Conservation (phyloP, 2,113 vertebrate species). For the Protobothrops mucrosquamatus region DNA sequence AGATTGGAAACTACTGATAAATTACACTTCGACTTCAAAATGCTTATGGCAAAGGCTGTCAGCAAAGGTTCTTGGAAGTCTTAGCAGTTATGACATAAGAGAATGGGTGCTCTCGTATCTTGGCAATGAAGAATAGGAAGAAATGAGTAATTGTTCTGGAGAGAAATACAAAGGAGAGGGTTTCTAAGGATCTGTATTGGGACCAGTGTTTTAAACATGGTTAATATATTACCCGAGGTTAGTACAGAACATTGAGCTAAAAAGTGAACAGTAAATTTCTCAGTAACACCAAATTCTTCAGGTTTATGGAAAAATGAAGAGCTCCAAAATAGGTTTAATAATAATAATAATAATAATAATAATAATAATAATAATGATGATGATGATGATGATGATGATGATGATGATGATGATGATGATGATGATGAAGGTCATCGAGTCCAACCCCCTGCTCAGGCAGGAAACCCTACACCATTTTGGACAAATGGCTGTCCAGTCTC, state of each 20-base stretch:
- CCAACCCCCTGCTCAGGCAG: too few relatives aligned
- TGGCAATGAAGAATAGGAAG: neutral
- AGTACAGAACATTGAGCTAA: neutral
- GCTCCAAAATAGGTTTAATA: neutral
- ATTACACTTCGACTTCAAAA: neutral
- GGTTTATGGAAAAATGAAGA: neutral
- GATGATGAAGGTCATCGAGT: too few relatives aligned
- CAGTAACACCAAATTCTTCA: neutral
- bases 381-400: too few relatives aligned
- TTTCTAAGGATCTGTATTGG: neutral
- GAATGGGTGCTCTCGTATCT: neutral
- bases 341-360: too few relatives aligned
- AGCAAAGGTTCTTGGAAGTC: neutral
- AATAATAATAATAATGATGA: too few relatives aligned
- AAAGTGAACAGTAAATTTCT: neutral
- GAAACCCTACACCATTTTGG: too few relatives aligned
- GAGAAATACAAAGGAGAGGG: neutral
- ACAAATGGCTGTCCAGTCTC: too few relatives aligned
- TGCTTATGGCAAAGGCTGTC: neutral
- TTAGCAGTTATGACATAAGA: neutral
- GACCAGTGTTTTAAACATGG: neutral
- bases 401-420: too few relatives aligned
- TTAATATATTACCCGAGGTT: neutral
- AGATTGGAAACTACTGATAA: neutral
- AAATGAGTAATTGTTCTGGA: neutral